Base-by-base conservation (phyloP, 1,140 invertebrate species). In the Drosophila pruinosa region DNA sequence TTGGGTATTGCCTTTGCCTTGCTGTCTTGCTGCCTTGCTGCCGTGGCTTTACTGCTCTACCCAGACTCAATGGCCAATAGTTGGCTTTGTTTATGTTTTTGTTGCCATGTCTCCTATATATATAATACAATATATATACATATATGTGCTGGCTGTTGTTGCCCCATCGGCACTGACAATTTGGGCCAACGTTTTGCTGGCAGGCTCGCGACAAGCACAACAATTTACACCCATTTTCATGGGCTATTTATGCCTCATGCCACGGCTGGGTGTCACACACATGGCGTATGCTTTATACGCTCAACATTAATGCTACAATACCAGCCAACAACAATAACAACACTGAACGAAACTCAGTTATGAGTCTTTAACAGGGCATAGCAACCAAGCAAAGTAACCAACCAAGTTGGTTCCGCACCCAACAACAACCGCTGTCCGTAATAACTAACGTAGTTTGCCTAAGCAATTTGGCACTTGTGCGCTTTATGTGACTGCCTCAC, bases 391-490 rank as follows among this genome's bases (percentile, higher is more conserved):
- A n/a, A 67, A 58, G 57, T 58, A 76, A 79, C 56, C 67, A 47
- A 39, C n/a, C n/a, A n/a, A 64, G 48, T 47, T 26, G 28, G 10
- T n/a, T n/a, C 47, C 43, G 21, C 52, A 48, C 62, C 53, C 73
- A 48, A 58, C 73, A 48, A 58, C 78, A 81, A 81, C 78, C 73
- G 50, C 50, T 63, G 26, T 4, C 31, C 26, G 70, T 62, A 81
- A 79, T 83, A 85, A 79, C 80, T 85, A 83, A 83, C 80, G 76
- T 85, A 85, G 76, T 86, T 83, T 80, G 80, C 68, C 68, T 62
- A 59, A 85, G 76, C 76, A 83, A 85, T 83, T 83, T 83, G 80
- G 80, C 80, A 83, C 75, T 85, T 82, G 79, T 85, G 75, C 62
- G 75, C 79, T 75, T 78, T 72, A 72, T 82, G 79, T 36, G 41